A percentile compares a stretch with the other conserved stretches of the same genome.
These are phyloP conservation scores for Rhodinocichla rosea DNA, from an alignment of 2,113 vertebrate genomes.

Conservation along the genomic window DNA sequence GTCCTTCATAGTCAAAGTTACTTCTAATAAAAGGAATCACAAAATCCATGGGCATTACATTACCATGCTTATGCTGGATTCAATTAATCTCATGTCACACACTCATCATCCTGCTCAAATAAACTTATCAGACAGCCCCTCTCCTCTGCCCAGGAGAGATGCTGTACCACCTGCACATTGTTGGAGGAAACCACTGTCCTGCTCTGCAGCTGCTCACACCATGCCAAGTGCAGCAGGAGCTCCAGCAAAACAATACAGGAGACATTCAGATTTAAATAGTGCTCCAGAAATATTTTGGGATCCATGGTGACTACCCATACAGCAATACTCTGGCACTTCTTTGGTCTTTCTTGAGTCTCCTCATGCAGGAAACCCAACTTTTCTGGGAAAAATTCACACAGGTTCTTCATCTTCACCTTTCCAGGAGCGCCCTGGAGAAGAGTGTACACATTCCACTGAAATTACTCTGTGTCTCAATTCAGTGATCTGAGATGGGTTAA, in stretches of 20 bases:
- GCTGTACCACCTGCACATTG: accelerated
- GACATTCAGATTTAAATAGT: accelerated
- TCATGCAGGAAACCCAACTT: background rate
- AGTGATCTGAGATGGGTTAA: background rate
- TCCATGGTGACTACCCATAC: background rate
- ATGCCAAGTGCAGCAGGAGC: background rate
- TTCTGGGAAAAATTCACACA: accelerated
- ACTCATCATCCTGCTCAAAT: background rate
- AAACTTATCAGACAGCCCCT: background rate
- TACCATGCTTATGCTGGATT: accelerated
- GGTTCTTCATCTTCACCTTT: background rate
- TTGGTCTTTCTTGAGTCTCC: background rate
- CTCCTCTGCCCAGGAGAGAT: background rate
- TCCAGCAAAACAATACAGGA: background rate
- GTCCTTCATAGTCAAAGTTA: background rate
- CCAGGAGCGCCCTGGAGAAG: background rate
- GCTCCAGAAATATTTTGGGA: background rate
- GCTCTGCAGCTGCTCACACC: background rate
- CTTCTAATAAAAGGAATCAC: background rate
- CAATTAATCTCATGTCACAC: background rate
- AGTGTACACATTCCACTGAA: background rate
- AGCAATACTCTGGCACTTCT: background rate
- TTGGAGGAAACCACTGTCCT: background rate
- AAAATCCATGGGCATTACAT: background rate
- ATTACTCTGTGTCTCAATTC: background rate